Conservation (phyloP, 2,888 invertebrate species). For the Pyrrhosoma nymphula region DNA sequence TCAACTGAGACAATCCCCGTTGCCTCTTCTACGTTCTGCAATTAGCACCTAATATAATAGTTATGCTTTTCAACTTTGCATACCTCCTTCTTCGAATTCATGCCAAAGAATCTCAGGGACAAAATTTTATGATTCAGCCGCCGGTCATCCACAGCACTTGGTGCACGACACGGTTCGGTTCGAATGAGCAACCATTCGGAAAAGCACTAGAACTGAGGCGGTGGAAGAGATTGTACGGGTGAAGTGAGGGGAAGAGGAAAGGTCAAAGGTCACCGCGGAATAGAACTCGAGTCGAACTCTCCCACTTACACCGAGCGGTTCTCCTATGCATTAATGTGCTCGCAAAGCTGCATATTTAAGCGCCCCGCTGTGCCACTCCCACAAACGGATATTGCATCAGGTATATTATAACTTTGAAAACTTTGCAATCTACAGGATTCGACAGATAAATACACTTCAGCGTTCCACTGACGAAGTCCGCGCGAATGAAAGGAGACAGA, state of each 20-base stretch:
- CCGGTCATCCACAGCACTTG: background rate
- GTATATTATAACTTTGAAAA: no score
- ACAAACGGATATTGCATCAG: no score
- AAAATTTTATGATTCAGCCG: background rate
- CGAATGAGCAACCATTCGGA: background rate
- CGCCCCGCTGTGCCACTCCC: background rate
- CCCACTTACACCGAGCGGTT: background rate
- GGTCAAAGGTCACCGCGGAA: slow-evolving; percentile 15
- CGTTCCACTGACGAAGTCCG: no score
- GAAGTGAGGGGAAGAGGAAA: slow-evolving; percentile 4
- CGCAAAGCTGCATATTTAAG: background rate
- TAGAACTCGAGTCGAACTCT: background rate
- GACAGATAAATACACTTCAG: no score
- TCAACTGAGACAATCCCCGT: no score
- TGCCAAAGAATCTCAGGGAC: background rate
- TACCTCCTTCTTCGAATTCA: background rate
- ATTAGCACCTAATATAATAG: background rate
- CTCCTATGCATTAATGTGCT: background rate
- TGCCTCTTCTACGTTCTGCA: no score
- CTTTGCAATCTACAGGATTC: no score
- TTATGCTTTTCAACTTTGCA: background rate
- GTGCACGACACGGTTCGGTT: background rate
- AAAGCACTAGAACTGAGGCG: background rate
- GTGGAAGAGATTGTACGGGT: slow-evolving; percentile 1
- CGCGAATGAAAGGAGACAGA: no score